A percentile compares a stretch with the other conserved stretches of the same genome.
Conservation (phyloP, 2,113 vertebrate species). For the western clawed frog (Xenopus tropicalis) region UCB_Xtro_10.0 CM004445.2:89215001-89215500, state of each 20-base stretch:
- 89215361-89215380: background rate
- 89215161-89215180: background rate
- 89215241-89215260: conserved; percentile 96
- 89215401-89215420: conserved; percentile 82
- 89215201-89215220: conserved; percentile 97
- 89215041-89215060: no score
- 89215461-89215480: no score
- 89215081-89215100: no score
- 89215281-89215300: conserved; percentile 64
- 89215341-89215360: conserved; percentile 36
- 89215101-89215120: no score
- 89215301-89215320: conserved; percentile 6
- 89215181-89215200: background rate
- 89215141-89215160: no score
- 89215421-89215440: conserved; percentile 37
- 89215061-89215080: no score
- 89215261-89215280: conserved; percentile 86
- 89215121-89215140: no score
- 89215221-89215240: conserved; percentile 97
- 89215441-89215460: no score
- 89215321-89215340: conserved; percentile 52
- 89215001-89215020: no score
- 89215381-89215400: conserved; percentile 54
- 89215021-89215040: no score
- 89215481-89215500: no score